Conservation (phyloP, 2,113 vertebrate species). For the Accipiter cooperii region DNA sequence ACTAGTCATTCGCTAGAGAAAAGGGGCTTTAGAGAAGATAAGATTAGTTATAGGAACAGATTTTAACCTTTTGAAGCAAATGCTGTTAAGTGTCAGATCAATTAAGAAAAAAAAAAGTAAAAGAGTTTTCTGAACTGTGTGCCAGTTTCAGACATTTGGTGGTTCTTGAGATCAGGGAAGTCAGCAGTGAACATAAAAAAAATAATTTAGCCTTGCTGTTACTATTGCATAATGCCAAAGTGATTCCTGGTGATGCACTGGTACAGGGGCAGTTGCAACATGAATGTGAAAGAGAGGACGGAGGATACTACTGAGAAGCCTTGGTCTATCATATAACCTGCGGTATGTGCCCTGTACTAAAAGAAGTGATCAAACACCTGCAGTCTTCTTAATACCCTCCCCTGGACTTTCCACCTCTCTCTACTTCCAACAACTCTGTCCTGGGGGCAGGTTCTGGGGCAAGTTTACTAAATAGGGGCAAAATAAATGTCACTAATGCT, state of each 20-base stretch:
- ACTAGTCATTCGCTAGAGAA: not conserved
- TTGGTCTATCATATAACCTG: not conserved
- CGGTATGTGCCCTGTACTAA: not conserved
- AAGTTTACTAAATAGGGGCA: not conserved
- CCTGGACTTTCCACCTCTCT: not conserved
- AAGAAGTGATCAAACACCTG: not conserved
- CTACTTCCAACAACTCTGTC: not conserved
- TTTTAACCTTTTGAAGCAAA: slow-evolving; percentile 53
- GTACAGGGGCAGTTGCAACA: not conserved
- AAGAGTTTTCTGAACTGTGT: not conserved
- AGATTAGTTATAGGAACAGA: slow-evolving; percentile 40
- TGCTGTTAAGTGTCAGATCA: slow-evolving; percentile 10
- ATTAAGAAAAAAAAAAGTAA: not conserved
- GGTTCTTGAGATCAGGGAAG: not conserved
- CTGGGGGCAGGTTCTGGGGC: not conserved
- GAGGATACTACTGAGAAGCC: not conserved
- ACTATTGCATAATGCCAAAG: not conserved
- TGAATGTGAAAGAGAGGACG: not conserved
- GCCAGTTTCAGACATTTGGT: slow-evolving; percentile 5
- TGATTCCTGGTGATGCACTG: not conserved
- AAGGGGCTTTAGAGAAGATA: not conserved
- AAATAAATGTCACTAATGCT: not conserved
- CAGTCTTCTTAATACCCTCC: not conserved
- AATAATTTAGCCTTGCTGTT: not conserved
- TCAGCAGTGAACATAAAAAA: not conserved